These are phyloP conservation scores for Phenganax stokvisi DNA, from an alignment of 92 coral and sea anemone species.

Conservation along the genomic window DNA sequence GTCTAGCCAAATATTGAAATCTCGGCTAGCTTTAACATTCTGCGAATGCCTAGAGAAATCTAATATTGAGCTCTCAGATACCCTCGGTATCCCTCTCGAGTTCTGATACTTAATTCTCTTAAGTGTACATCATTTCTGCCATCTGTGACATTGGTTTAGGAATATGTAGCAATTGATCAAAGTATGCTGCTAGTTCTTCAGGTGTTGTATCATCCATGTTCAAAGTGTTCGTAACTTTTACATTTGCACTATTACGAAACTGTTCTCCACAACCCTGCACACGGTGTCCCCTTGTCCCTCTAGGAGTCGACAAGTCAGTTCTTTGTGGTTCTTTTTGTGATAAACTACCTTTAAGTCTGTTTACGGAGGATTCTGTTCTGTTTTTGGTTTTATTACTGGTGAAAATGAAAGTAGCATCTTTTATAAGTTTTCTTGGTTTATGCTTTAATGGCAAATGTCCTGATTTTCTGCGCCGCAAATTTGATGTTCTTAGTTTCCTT, in stretches of 20 bases:
- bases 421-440: conserved; percentile 52
- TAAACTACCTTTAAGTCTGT: neutral
- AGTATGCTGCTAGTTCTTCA: conserved; percentile 92
- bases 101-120: neutral
- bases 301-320: neutral
- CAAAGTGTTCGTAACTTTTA: conserved; percentile 43
- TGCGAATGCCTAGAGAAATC: too few species aligned
- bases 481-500: neutral
- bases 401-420: conserved; percentile 73
- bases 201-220: conserved; percentile 96
- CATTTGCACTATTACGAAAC: conserved; percentile 56
- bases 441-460: conserved; percentile 3
- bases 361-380: neutral
- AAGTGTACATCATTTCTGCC: conserved; percentile 99
- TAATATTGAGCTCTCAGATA: neutral
- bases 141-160: conserved; percentile 99
- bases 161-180: conserved; percentile 84
- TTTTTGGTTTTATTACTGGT: conserved; percentile 35
- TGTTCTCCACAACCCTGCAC: conserved; percentile 75
- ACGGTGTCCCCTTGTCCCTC: neutral
- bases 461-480: neutral
- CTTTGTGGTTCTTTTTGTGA: neutral
- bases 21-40: neutral
- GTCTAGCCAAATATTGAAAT: neutral
- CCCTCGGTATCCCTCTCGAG: neutral